These are phyloP conservation scores for Nomada ruficornis DNA, from an alignment of 2,888 invertebrate species.

Conservation along the genomic window DNA sequence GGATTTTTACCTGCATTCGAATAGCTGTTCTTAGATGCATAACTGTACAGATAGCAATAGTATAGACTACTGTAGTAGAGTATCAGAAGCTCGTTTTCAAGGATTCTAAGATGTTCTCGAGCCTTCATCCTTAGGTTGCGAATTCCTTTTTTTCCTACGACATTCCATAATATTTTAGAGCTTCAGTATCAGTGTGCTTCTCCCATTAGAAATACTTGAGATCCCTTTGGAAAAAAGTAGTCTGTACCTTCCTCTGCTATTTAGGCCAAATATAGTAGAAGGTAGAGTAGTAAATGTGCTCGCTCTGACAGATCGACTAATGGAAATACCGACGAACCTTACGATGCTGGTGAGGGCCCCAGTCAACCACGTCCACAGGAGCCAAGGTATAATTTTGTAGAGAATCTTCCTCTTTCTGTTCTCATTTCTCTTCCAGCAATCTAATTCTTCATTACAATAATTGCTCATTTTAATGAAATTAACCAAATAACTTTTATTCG, in stretches of 20 bases:
- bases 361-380: conserved; percentile 63
- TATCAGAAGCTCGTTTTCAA: not conserved
- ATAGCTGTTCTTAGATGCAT: conserved; percentile 51
- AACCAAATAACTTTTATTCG: not conserved
- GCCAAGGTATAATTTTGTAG: conserved; percentile 73
- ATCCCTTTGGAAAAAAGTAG: conserved; percentile 14
- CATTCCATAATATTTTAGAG: conserved; percentile 12
- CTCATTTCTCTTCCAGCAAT: not conserved
- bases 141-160: not conserved
- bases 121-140: not conserved
- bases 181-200: conserved; percentile 48
- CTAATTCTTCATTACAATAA: not conserved
- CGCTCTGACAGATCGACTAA: conserved; percentile 78
- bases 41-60: conserved; percentile 20
- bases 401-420: conserved; percentile 20
- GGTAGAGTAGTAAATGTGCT: conserved; percentile 80
- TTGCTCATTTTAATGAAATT: not conserved
- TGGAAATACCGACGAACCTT: conserved; percentile 70
- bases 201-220: conserved; percentile 10
- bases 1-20: conserved; percentile 25
- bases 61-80: not conserved
- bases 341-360: conserved; percentile 75
- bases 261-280: conserved; percentile 56
- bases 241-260: conserved; percentile 11
- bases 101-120: not conserved